These are phyloP conservation scores for Miltochrista miniata DNA, from an alignment of 2,888 invertebrate species.

Conservation along the genomic window DNA sequence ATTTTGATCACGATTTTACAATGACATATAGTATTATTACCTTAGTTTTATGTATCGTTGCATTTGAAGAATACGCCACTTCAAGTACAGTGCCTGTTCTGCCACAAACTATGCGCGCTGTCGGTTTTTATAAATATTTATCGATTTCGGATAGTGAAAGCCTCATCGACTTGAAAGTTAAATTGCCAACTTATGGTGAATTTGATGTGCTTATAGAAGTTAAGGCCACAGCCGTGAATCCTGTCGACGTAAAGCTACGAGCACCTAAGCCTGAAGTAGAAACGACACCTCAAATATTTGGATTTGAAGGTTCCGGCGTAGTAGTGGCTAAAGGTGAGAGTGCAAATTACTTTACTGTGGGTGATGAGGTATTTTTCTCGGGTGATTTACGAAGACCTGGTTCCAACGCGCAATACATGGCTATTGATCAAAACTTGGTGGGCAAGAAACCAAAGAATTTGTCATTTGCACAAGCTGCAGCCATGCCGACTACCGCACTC, in stretches of 20 bases:
- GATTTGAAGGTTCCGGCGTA: slow-evolving; percentile 72
- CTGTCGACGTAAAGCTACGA: slow-evolving; percentile 68
- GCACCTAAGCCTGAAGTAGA: slow-evolving; percentile 64
- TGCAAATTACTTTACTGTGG: slow-evolving; percentile 54
- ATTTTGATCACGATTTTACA: too few relatives aligned
- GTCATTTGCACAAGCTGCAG: slow-evolving; percentile 73
- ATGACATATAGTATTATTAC: slow-evolving; percentile 1
- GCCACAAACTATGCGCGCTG: slow-evolving; percentile 71
- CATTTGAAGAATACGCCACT: slow-evolving; percentile 9
- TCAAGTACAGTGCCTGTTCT: slow-evolving; percentile 38
- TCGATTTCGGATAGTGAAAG: slow-evolving; percentile 64
- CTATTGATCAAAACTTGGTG: slow-evolving; percentile 60
- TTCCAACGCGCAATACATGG: slow-evolving; percentile 67
- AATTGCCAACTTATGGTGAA: slow-evolving; percentile 51
- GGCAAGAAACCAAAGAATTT: slow-evolving; percentile 65
- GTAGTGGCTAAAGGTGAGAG: slow-evolving; percentile 60
- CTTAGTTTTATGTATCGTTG: slow-evolving; percentile 4
- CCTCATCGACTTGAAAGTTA: slow-evolving; percentile 64
- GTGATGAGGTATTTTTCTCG: slow-evolving; percentile 71
- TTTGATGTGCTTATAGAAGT: slow-evolving; percentile 68
- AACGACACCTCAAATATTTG: slow-evolving; percentile 58
- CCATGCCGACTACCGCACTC: slow-evolving; percentile 67
- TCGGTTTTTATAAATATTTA: slow-evolving; percentile 71
- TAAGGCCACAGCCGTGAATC: slow-evolving; percentile 68
- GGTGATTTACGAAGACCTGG: slow-evolving; percentile 64